A percentile compares a stretch with the other conserved stretches of the same genome.
phyloP scores from a whole-genome alignment of 2,113 vertebrate species.

The Lamprologus tigripictilis region DNA sequence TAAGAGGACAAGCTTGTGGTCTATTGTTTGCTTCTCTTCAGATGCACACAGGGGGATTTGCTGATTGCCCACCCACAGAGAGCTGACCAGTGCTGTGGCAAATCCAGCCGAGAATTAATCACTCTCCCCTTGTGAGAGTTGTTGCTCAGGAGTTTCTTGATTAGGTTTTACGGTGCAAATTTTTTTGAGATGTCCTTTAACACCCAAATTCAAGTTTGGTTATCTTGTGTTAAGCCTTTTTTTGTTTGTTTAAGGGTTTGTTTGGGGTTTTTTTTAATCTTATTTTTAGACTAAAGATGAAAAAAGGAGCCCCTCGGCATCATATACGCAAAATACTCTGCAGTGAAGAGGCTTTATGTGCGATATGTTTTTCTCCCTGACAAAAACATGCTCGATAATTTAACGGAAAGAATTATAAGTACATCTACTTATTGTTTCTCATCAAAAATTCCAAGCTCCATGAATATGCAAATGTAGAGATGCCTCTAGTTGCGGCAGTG shows the following conservation, averaged over 20 bases:
- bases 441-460: not conserved
- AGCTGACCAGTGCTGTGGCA: not conserved
- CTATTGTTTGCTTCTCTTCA: constrained; percentile 9
- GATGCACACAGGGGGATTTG: not conserved
- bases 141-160: not conserved
- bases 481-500: not conserved
- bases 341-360: not conserved
- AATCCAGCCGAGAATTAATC: not conserved
- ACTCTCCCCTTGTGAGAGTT: not conserved
- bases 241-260: not conserved
- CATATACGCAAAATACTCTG: not conserved
- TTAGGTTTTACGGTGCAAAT: not conserved
- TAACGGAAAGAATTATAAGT: not conserved
- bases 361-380: not conserved
- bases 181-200: not conserved
- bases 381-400: not conserved
- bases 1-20: not conserved
- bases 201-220: not conserved
- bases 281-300: not conserved
- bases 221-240: not conserved
- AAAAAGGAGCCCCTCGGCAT: not conserved
- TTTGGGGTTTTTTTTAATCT: not conserved
- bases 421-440: not conserved
- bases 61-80: not conserved
- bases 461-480: not conserved